Base-by-base conservation (phyloP, 2,113 vertebrate genomes). In the Cyanocitta stelleri region DNA sequence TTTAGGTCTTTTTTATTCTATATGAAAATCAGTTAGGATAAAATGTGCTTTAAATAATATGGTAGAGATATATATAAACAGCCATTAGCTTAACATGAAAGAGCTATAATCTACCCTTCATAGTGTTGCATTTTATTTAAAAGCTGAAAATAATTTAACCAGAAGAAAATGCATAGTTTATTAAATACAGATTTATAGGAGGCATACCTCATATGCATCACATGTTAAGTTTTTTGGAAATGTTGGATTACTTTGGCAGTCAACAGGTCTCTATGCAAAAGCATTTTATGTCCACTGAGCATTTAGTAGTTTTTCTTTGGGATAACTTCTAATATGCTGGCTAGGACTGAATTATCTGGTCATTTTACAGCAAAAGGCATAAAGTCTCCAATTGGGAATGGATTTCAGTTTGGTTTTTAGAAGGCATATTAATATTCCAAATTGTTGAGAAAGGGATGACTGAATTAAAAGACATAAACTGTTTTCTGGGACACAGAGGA, bases 241-340 rank as follows among this genome's bases (percentile, higher is more conserved):
- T 88, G 37, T 24, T 91, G 41, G 59, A 85, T 93, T 96, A 94
- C 16, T 95, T 87, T 92, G 83, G 49, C 76, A 89, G 72, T 64
- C 76, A 88, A 63, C 23, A 74, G 11, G 35, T 68, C 71, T 87
- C 81, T 80, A 12, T 46, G 51, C 9, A 86, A 64, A 97, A 83
- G 13, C 20, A 82, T 61, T 87, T 95, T 87, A 61, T n/a, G 33
- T 76, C 67, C 33, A 89, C 3, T 54, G 56, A 91, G n/a, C 35
- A 76, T 77, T 91, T 83, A 78, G 56, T 43, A 77, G 23, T 29
- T 91, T 86, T 90, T 63, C 43, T 88, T 80, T 71, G 9, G 7
- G 18, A 43, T 30, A 21, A 43, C 55, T 74, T 69, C 51, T 79
- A 63, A 73, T 37, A 46, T 13, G 6, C 35, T 79, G 49, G 13